Evolutionary conservation across 2,888 invertebrate genomes (phyloP).

Genomic region (Drosophila picticornis): DNA sequence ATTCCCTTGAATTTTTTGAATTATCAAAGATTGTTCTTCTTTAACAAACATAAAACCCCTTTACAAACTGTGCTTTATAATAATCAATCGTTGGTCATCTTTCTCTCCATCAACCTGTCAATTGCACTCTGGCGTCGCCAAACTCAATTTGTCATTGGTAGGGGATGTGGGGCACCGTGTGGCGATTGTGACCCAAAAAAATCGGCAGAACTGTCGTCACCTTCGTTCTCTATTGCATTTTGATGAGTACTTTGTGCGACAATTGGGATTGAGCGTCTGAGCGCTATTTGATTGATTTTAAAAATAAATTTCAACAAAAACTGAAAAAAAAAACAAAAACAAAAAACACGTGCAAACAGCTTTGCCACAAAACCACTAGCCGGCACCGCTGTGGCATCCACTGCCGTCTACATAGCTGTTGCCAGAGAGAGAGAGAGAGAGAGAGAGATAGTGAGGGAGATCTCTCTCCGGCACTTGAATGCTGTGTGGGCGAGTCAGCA

Average conservation of each 20-base stretch:
- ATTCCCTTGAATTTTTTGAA: background rate
- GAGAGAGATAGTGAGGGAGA: background rate
- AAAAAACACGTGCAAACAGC: constrained; percentile 47
- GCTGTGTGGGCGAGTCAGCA: constrained; percentile 50
- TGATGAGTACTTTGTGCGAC: constrained; percentile 47
- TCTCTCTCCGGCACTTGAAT: constrained; percentile 39
- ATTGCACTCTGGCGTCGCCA: constrained; percentile 19
- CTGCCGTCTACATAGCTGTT: constrained; percentile 10
- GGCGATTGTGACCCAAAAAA: constrained; percentile 54
- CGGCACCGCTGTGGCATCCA: constrained; percentile 33
- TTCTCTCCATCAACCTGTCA: constrained; percentile 34
- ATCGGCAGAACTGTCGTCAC: constrained; percentile 49
- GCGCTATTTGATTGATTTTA: constrained; percentile 71
- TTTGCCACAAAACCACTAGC: constrained; percentile 13
- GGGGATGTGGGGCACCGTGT: constrained; percentile 11
- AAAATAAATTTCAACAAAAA: constrained; percentile 59
- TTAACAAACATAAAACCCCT: background rate
- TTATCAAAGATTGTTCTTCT: background rate
- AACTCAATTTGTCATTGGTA: constrained; percentile 49
- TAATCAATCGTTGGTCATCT: constrained; percentile 16
- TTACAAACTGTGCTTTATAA: background rate
- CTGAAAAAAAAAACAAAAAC: constrained; percentile 1
- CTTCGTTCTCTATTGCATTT: constrained; percentile 54
- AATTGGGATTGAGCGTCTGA: constrained; percentile 32
- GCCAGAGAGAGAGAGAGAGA: constrained; percentile 7